Conservation (phyloP, 2,113 vertebrate genomes). For the Collichthys lucidus region DNA sequence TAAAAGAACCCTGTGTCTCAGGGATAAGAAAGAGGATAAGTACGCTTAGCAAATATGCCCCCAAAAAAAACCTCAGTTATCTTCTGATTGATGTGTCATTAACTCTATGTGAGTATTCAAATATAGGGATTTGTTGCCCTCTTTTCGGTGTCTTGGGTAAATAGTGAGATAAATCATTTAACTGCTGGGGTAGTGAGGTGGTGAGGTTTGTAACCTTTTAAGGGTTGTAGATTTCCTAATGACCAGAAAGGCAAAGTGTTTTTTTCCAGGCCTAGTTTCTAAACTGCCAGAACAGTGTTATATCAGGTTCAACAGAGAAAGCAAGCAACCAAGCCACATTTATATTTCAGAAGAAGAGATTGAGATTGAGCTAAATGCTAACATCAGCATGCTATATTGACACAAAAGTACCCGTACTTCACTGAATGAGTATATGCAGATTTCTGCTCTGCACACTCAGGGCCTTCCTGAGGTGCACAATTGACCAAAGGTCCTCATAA, state of each 20-base stretch:
- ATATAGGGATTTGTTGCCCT: background rate
- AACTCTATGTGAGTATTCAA: background rate
- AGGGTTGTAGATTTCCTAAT: background rate
- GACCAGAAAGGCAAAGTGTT: background rate
- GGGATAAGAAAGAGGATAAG: background rate
- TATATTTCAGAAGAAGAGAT: too few species aligned
- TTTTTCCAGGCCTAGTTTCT: slow-evolving; percentile 22
- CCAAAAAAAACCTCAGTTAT: slow-evolving; percentile 2
- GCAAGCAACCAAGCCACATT: background rate
- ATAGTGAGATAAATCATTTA: slow-evolving; percentile 51
- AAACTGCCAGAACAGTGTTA: background rate
- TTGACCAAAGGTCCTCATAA: slow-evolving; percentile 22
- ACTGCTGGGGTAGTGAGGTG: slow-evolving; percentile 25
- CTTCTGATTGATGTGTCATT: slow-evolving; percentile 3
- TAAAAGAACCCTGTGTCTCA: background rate
- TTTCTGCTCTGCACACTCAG: background rate
- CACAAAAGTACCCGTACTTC: background rate
- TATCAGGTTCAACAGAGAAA: background rate
- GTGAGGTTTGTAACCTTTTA: slow-evolving; percentile 41
- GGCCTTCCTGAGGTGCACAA: background rate
- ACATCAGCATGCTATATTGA: background rate
- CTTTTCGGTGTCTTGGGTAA: background rate
- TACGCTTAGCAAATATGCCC: background rate
- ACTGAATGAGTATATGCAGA: background rate
- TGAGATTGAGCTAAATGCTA: too few species aligned